These are phyloP conservation scores for Pygmarrhopalites habei DNA, from an alignment of 1,140 invertebrate species.

Conservation along the genomic window DNA sequence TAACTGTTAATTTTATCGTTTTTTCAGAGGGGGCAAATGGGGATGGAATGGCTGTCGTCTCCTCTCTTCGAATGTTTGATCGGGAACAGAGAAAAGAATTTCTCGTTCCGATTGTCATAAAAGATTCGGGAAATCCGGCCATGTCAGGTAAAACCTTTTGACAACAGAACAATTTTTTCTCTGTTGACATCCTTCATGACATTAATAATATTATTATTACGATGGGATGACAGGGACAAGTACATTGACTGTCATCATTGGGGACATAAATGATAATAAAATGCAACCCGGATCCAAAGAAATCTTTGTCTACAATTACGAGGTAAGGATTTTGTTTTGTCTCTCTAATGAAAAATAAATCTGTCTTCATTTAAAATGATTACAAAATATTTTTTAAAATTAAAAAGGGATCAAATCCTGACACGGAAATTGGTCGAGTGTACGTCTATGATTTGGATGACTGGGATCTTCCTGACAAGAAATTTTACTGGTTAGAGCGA, in stretches of 20 bases:
- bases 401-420: constrained; percentile 83
- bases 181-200: too few relatives aligned
- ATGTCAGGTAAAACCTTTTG: too few relatives aligned
- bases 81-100: constrained; percentile 93
- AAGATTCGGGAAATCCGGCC: constrained; percentile 75
- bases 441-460: constrained; percentile 95
- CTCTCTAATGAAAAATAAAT: too few relatives aligned
- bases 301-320: constrained; percentile 93
- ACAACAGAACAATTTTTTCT: too few relatives aligned
- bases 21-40: constrained; percentile 81
- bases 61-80: constrained; percentile 75
- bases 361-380: too few relatives aligned
- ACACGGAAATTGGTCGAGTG: constrained; percentile 87
- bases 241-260: constrained; percentile 89
- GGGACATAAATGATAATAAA: constrained; percentile 93
- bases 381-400: too few relatives aligned
- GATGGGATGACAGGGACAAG: too few relatives aligned
- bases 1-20: too few relatives aligned
- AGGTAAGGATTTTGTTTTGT: constrained; percentile 44
- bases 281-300: constrained; percentile 94
- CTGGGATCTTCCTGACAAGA: constrained; percentile 95
- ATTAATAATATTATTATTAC: too few relatives aligned
- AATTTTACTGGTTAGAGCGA: constrained; percentile 82
- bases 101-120: constrained; percentile 86
- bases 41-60: constrained; percentile 80